Evolutionary conservation across 2,888 invertebrate species (phyloP), one percentile per base, ranked within the genome.

Genomic region (Azorinus chamasolen): DNA sequence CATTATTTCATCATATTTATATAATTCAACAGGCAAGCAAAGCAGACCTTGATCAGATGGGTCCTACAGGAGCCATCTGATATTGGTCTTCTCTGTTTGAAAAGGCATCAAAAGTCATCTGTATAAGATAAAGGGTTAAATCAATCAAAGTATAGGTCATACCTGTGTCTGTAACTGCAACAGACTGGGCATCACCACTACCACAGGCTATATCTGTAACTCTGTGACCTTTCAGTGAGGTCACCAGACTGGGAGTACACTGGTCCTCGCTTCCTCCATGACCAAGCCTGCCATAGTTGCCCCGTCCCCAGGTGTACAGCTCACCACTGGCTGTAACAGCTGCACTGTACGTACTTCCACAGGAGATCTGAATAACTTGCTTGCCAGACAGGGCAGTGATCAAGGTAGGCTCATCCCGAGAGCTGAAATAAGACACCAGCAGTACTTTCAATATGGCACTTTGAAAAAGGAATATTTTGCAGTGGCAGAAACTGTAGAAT

Each of bases 231-330:
- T 89, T 89, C 48, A 92, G 78, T 14, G 89, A 87, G 14, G 87
- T 74, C 84, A 96, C 97, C 90, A 97, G 93, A 93, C 97, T 97
- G 1, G 98, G 98, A 70, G 96, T 95, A n/a, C 96, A 94, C 89
- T 97, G 97, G 93, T 98, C 98, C 91, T 98, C 98, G 45, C 97
- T 97, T 90, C 97, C 97, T 0, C 97, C 98, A 90, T 98, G 98
- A 0, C 98, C 98, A 24, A 99, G 94, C 0, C 98, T 95, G 0
- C 98, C 98, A 91, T 98, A 98, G 39, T 98, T 95, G 0, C 98
- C 98, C 93, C 98, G 97, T 55, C 98, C 98, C 98, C 98, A 99
- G 0, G 98, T 98, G 91, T 96, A 97, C n/a, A 98, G 95, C 84
- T 97, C 96, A 20, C 98, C 98, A 12, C 95, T 95, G 20, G 96